These are phyloP conservation scores for Ataeniobius toweri DNA, from an alignment of 2,797 vertebrate genomes.

Conservation along the genomic window DNA sequence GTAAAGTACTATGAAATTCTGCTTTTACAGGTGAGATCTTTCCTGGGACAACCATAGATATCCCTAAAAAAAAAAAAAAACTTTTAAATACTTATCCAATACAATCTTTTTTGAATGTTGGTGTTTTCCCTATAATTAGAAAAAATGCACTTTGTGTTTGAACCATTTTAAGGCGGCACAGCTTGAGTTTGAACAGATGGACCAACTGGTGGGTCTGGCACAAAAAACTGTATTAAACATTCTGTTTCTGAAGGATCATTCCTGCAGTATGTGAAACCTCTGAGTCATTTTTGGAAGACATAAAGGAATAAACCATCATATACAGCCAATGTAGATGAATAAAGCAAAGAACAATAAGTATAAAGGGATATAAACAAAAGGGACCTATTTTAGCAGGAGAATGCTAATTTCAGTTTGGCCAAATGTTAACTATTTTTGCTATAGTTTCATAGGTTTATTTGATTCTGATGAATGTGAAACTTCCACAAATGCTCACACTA, in stretches of 20 bases:
- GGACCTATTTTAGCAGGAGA: background rate
- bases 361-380: background rate
- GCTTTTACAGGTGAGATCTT: background rate
- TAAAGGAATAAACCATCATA: background rate
- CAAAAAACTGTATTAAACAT: slow-evolving; percentile 14
- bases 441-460: background rate
- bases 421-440: background rate
- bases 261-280: slow-evolving; percentile 18
- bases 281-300: slow-evolving; percentile 16
- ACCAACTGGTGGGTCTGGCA: slow-evolving; percentile 43
- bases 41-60: background rate
- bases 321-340: background rate
- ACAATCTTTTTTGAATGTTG: slow-evolving; percentile 5
- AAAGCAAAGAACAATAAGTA: slow-evolving; percentile 1
- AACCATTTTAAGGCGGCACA: slow-evolving; percentile 27
- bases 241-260: slow-evolving; percentile 20
- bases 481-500: slow-evolving; percentile 18
- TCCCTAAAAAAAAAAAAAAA: background rate
- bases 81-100: background rate
- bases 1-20: background rate
- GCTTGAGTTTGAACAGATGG: slow-evolving; percentile 51
- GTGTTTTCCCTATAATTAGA: slow-evolving; percentile 21
- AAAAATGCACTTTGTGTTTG: slow-evolving; percentile 26
- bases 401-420: background rate
- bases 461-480: background rate